Conservation (phyloP, 35 echinoderm and acorn worm genomes). For the Diadema setosum region DNA sequence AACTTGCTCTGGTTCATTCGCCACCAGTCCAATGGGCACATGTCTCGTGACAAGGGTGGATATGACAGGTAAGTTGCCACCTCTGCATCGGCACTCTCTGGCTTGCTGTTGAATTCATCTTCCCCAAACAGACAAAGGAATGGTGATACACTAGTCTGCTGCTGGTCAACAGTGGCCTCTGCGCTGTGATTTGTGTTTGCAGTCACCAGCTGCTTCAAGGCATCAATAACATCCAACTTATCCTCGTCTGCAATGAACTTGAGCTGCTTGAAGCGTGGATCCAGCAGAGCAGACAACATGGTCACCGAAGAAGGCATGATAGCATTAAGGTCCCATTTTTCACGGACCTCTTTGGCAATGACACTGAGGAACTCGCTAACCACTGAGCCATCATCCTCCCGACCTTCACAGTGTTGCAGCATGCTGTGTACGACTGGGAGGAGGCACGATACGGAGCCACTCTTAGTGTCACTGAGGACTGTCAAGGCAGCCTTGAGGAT, state of each 20-base stretch:
- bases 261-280: slow-evolving; percentile 8
- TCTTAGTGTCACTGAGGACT: not conserved
- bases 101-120: slow-evolving; percentile 8
- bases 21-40: slow-evolving; percentile 26
- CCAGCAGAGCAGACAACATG: not conserved
- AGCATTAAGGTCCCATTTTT: not conserved
- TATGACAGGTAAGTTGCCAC: not conserved
- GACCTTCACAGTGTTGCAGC: not conserved
- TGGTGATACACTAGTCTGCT: not conserved
- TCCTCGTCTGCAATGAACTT: slow-evolving; percentile 15
- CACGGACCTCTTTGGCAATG: slow-evolving; percentile 5
- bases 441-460: not conserved
- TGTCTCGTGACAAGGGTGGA: not conserved
- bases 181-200: not conserved
- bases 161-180: not conserved
- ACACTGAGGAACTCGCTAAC: not conserved
- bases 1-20: slow-evolving; percentile 4
- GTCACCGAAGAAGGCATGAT: slow-evolving; percentile 23
- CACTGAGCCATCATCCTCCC: not conserved
- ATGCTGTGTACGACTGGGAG: not conserved
- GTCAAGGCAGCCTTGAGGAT: not conserved
- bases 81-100: not conserved
- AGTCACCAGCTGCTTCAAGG: not conserved
- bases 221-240: slow-evolving; percentile 12
- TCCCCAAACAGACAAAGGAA: slow-evolving; percentile 14